Conservation (phyloP, 2,113 vertebrate species). For the Mungos mungo region DNA sequence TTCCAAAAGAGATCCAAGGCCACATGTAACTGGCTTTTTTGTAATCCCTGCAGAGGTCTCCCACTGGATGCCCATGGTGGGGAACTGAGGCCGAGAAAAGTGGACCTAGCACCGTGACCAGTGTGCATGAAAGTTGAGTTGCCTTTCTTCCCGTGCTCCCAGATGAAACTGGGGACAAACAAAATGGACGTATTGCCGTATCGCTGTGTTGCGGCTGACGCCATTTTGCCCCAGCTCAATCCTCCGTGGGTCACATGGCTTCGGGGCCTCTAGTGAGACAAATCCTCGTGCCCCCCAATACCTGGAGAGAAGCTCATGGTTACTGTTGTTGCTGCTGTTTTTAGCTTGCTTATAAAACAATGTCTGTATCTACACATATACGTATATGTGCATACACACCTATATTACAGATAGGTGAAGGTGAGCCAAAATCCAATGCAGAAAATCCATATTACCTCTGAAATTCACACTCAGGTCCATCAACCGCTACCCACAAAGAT, state of each 20-base stretch:
- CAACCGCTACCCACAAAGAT: neutral
- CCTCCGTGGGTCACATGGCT: fast-evolving
- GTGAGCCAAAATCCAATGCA: neutral
- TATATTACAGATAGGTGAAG: no score
- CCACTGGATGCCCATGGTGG: no score
- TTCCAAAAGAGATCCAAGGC: neutral
- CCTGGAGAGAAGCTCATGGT: neutral
- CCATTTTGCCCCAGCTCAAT: neutral
- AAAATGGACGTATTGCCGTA: fast-evolving
- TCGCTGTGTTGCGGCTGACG: neutral
- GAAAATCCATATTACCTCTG: neutral
- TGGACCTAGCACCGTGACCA: fast-evolving
- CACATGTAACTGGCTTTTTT: neutral
- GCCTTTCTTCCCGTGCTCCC: neutral
- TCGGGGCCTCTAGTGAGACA: neutral
- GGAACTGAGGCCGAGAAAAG: neutral
- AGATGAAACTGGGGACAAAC: neutral
- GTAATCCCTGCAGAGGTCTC: neutral
- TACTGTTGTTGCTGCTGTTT: neutral
- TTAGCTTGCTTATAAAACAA: neutral
- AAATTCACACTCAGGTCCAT: neutral
- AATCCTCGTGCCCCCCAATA: neutral
- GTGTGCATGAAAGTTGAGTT: no score
- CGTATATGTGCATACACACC: no score
- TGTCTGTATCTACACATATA: neutral